Conservation (phyloP, 2,797 vertebrate species). For the Coregonus suidteri region DNA sequence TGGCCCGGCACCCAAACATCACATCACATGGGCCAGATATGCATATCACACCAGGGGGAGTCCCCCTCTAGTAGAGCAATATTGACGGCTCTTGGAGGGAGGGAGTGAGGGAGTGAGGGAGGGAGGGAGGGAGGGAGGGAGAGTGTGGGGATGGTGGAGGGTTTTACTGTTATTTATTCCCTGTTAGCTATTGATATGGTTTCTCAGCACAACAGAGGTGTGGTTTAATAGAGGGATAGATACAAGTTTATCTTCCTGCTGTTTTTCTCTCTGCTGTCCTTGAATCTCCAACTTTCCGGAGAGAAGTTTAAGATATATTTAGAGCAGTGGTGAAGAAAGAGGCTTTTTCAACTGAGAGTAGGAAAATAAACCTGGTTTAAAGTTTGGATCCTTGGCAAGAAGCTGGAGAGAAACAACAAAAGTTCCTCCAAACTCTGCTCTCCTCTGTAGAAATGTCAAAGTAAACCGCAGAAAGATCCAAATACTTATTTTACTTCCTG, state of each 20-base stretch:
- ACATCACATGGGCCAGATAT: slow-evolving; percentile 45
- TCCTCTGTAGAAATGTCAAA: slow-evolving; percentile 12
- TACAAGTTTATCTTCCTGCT: slow-evolving; percentile 48
- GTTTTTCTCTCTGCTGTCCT: slow-evolving; percentile 39
- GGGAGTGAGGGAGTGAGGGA: background rate
- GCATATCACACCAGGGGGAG: slow-evolving; percentile 41
- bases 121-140: background rate
- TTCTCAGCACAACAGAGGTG: slow-evolving; percentile 13
- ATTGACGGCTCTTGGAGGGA: slow-evolving; percentile 25
- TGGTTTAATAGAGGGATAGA: slow-evolving; percentile 37
- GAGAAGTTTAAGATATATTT: slow-evolving; percentile 40
- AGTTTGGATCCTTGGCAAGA: slow-evolving; percentile 5
- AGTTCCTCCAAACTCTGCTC: slow-evolving; percentile 17
- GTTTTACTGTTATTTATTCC: slow-evolving; percentile 46
- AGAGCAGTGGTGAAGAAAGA: slow-evolving; percentile 32
- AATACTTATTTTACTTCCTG: background rate
- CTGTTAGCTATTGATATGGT: slow-evolving; percentile 47
- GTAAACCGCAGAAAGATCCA: slow-evolving; percentile 19
- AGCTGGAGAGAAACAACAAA: slow-evolving; percentile 9
- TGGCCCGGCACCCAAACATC: slow-evolving; percentile 52
- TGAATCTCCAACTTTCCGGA: slow-evolving; percentile 52
- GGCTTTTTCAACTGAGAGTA: background rate
- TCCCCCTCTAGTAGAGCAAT: slow-evolving; percentile 34
- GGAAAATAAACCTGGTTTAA: slow-evolving; percentile 26
- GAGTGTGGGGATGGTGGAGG: background rate